phyloP scores from a whole-genome alignment of 92 coral and sea anemone species.

The Isaurus tuberculatus region DNA sequence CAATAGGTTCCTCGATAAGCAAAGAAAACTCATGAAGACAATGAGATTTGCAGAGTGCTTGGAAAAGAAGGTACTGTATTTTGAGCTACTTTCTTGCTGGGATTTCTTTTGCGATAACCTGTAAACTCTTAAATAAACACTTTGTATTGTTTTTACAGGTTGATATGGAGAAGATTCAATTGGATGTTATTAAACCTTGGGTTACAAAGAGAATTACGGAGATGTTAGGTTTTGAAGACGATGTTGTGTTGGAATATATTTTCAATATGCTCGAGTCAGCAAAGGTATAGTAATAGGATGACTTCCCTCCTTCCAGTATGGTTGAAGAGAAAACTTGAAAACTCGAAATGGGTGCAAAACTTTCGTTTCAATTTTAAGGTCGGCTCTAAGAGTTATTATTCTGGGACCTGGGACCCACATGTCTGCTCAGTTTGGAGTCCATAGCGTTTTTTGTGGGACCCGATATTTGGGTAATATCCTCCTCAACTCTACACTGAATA shows the following conservation, averaged over 20 bases:
- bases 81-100: not conserved
- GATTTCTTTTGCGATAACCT: not conserved
- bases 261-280: constrained; percentile 95
- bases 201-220: constrained; percentile 92
- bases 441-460: too few species aligned
- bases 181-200: constrained; percentile 96
- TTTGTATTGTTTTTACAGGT: constrained; percentile 58
- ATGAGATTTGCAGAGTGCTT: constrained; percentile 85
- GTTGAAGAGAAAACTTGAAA: not conserved
- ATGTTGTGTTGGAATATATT: constrained; percentile 90
- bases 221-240: constrained; percentile 93
- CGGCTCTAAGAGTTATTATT: too few species aligned
- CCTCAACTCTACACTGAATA: too few species aligned
- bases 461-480: too few species aligned
- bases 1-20: constrained; percentile 96
- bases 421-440: too few species aligned
- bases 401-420: too few species aligned
- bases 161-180: constrained; percentile 94
- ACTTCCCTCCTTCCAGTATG: not conserved
- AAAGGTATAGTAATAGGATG: constrained; percentile 65
- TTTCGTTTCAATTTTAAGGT: too few species aligned
- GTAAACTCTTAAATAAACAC: not conserved
- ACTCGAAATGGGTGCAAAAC: too few species aligned
- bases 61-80: constrained; percentile 81
- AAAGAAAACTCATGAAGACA: constrained; percentile 93